phyloP scores from a whole-genome alignment of 1,140 invertebrate genomes.

The Aphaenogaster rudis region DNA sequence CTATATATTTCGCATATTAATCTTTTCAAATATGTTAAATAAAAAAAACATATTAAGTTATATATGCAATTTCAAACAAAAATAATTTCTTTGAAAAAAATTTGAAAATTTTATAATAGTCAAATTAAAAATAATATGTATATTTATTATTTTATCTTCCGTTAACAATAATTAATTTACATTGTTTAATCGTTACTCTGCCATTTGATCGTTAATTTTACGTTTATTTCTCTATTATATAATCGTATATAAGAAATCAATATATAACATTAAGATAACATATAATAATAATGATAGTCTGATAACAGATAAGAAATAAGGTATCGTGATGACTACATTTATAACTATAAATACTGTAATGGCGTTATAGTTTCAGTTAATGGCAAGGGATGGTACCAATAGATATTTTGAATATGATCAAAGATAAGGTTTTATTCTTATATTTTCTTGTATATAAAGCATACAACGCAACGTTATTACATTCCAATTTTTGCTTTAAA shows the following conservation, averaged over 20 bases:
- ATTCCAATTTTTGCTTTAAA: not conserved
- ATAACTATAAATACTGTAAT: not conserved
- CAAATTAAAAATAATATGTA: not conserved
- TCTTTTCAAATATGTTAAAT: not conserved
- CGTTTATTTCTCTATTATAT: not conserved
- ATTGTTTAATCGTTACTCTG: not conserved
- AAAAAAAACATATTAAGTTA: not conserved
- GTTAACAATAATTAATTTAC: not conserved
- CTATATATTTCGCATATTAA: not conserved
- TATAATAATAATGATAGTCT: not conserved
- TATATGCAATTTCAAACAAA: not conserved
- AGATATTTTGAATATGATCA: constrained; percentile 12
- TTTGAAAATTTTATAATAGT: not conserved
- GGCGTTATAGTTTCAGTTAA: not conserved
- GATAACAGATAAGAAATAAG: not conserved
- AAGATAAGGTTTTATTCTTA: not conserved
- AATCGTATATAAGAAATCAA: not conserved
- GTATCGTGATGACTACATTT: not conserved
- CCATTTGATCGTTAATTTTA: not conserved
- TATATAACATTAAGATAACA: not conserved
- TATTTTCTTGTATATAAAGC: not conserved
- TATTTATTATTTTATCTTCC: not conserved
- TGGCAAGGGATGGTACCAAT: not conserved
- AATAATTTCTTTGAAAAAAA: not conserved
- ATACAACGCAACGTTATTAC: not conserved